Evolutionary conservation across 2,797 vertebrate genomes (phyloP), one percentile per base, ranked within the genome.

Genomic region (Sebastes steindachneri): DNA sequence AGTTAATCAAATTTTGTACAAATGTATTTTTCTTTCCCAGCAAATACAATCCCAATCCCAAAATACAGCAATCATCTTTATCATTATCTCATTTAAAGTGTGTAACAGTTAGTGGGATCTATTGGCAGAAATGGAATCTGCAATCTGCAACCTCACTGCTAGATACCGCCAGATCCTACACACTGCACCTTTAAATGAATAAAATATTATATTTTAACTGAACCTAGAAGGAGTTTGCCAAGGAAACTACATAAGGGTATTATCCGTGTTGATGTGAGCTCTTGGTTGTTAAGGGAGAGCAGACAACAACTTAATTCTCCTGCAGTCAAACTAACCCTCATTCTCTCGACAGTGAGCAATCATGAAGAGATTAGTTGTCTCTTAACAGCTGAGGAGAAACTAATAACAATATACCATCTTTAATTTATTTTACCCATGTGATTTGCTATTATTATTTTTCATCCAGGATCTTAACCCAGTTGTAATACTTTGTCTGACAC

Each of bases 231-330:
- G 10, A 64, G 4, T 3, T 54, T 51, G 17, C 5, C 4, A n/a
- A 70, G 31, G 35, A 64, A 79, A 58, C 19, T 23, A 21, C 23
- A 71, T 31, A 15, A 35, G 37, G 64, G 8, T 72, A 17, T 62
- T 80, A 70, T 81, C 28, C 12, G 12, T 77, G 62, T 37, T 31
- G 25, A 57, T 71, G 63, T 58, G 57, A 78, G 19, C 57, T 53
- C 63, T 60, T 86, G 77, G 11, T 28, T 75, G 26, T 76, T 59
- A 60, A 77, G 15, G 59, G 64, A 75, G 33, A 71, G 57, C 62
- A 62, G 45, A 68, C 75, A 68, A 72, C 71, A 79, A 63, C 76
- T 77, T 85, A 77, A 86, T 87, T 84, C 70, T 66, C 28, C 54
- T 54, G 31, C 41, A 75, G 63, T 64, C 86, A 71, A 73, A 84